phyloP scores from a whole-genome alignment of 53 echinoderm and acorn worm genomes.

The Apostichopus leukothele region DNA sequence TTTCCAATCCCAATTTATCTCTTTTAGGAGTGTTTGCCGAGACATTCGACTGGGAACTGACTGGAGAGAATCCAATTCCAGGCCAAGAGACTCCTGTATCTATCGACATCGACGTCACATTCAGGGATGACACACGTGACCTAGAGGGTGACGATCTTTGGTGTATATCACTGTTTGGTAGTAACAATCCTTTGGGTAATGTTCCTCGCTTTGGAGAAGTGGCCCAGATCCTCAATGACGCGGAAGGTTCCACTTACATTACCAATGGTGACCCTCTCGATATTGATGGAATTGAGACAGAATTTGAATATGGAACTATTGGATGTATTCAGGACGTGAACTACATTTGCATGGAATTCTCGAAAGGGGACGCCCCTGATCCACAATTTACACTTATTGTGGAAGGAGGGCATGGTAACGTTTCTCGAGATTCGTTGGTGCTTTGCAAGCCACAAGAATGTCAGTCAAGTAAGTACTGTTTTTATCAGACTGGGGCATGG shows the following conservation, averaged over 20 bases:
- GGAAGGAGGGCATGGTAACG: slow-evolving; percentile 1
- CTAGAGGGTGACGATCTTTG: slow-evolving; percentile 35
- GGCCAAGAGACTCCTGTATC: slow-evolving; percentile 33
- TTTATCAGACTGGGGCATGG: too few relatives aligned
- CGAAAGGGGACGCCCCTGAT: slow-evolving; percentile 23
- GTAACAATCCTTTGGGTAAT: slow-evolving; percentile 15
- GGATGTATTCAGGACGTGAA: slow-evolving; percentile 21
- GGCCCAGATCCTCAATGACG: slow-evolving; percentile 29
- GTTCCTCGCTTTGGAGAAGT: slow-evolving; percentile 42
- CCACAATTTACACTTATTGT: slow-evolving; percentile 30
- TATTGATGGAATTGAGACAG: slow-evolving; percentile 27
- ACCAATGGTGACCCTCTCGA: background rate
- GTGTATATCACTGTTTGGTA: slow-evolving; percentile 34
- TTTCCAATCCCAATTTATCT: background rate
- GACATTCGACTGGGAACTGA: slow-evolving; percentile 29
- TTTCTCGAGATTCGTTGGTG: slow-evolving; percentile 20
- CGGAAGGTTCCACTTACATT: slow-evolving; percentile 4
- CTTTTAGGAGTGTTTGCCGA: slow-evolving; percentile 42
- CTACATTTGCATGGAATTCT: slow-evolving; percentile 41
- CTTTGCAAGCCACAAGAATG: slow-evolving; percentile 42
- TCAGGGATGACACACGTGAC: slow-evolving; percentile 23
- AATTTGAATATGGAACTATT: slow-evolving; percentile 36
- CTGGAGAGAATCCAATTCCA: slow-evolving; percentile 24
- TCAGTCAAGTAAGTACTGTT: slow-evolving; percentile 35
- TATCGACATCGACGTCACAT: slow-evolving; percentile 41